Conservation (phyloP, 2,888 invertebrate species). For the Melanostoma scalare region DNA sequence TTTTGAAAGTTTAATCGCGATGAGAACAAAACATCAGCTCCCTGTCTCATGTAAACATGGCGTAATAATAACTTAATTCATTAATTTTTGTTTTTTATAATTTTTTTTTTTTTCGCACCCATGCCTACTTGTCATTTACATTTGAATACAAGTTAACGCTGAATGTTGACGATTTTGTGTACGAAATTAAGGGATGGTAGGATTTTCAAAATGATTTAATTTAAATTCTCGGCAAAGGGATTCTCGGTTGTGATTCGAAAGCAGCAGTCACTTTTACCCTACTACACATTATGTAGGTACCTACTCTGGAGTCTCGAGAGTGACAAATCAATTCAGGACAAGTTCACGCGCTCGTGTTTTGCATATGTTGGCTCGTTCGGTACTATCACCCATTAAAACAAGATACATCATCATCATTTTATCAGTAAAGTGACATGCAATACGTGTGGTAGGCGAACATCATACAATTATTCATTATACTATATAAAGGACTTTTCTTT, state of each 20-base stretch:
- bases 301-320: background rate
- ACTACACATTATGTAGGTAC: background rate
- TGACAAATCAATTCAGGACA: constrained; percentile 40
- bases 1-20: constrained; percentile 6
- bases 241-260: constrained; percentile 4
- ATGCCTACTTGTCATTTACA: constrained; percentile 35
- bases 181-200: background rate
- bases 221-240: constrained; percentile 29
- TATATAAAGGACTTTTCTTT: background rate
- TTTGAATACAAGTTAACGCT: constrained; percentile 23
- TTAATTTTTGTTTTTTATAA: background rate
- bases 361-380: background rate
- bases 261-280: background rate
- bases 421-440: constrained; percentile 19
- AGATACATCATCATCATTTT: constrained; percentile 26
- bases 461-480: constrained; percentile 2
- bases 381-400: constrained; percentile 20
- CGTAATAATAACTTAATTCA: constrained; percentile 43
- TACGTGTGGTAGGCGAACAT: background rate
- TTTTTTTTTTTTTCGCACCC: background rate
- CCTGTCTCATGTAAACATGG: constrained; percentile 45
- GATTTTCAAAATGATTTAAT: constrained; percentile 43
- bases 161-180: constrained; percentile 43
- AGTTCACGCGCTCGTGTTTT: background rate
- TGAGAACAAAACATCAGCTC: constrained; percentile 36